Base-by-base conservation (phyloP, 1,140 invertebrate genomes). In the Rhagoletis pomonella region DNA sequence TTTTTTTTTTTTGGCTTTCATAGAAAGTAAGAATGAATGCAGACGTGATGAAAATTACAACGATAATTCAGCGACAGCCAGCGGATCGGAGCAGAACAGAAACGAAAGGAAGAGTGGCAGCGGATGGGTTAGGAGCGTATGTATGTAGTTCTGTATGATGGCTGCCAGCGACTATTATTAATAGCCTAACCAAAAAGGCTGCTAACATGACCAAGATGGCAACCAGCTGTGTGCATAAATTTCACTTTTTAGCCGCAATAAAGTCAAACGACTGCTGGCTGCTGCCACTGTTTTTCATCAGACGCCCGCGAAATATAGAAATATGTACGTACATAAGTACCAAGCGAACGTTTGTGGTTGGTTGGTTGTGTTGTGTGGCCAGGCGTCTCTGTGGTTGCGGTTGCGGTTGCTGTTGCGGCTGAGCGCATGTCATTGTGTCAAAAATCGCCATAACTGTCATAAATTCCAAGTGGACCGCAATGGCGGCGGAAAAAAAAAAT, bases 201-300 rank as follows among this genome's bases (percentile, higher is more conserved):
- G 73, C 73, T 9, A 55, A 81, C 73, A 81, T 81, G 73, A 47
- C 73, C 73, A 81, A 50, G 73, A 81, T 81, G 87, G 65, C 84
- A 62, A 88, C 89, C 90, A 91, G 89, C 89, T 91, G 89, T 89
- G 89, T 87, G 88, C 88, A 87, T 89, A 87, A 87, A 88, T 88
- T 88, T 88, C 88, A 88, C 88, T 88, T 87, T 87, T 88, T 87
- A 86, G 47, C 86, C 59, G 84, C 84, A 4, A 29, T 4, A 62
- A 85, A 55, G 17, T 81, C 47, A 6, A 29, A 6, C 17, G 73
- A 81, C 67, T 81, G 17, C 73, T 81, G 42, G 44, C 17, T n/a
- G 69, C 39, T 47, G 47, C 60, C 60, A 62, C 12, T 62, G 60
- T 14, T 62, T 62, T 62, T 62, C 60, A 4, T 62, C 60, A 62